Base-by-base conservation (phyloP, 1,140 invertebrate genomes). In the Latrodectus geometricus region DNA sequence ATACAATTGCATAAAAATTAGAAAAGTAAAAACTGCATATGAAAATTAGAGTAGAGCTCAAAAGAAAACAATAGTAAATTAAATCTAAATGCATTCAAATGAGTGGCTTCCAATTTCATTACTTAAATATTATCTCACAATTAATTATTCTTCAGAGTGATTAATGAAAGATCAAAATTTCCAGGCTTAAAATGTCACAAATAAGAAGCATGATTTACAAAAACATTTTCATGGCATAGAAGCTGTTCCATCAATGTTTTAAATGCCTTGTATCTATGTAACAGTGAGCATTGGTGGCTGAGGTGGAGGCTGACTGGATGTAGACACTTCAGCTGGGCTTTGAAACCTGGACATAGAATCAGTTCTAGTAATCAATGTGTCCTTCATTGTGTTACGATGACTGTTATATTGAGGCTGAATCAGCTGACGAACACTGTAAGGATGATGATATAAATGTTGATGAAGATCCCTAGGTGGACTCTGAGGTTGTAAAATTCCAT, bases 371-470 rank as follows among this genome's bases (percentile, higher is more conserved):
- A 78, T 78, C n/a, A 81, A 65, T 5, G 79, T 35, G 17, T 85
- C 52, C 66, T 88, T 87, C n/a, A 86, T 87, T 12, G 48, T 20
- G 20, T 23, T n/a, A 14, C 48, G 50, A 66, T 61, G 54, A 61
- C 77, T 80, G 75, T 50, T 35, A 77, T 73, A 85, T 69, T 88
- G 89, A 52, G 89, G 88, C 49, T 88, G 87, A 14, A 86, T 88
- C 23, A 89, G 83, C 20, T 89, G 89, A 56, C 88, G 88, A 69
- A 89, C 87, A 79, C 89, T 89, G 70, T 89, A 75, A 23, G 89
- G 88, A 74, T 88, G 87, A 54, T 70, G 87, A 70, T 83, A 74
- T 14, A 70, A 50, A 17, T 79, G 75, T 72, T 70, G 76, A 52
- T 52, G 61, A 14, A 74, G 70, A 35, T 35, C 35, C n/a, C 52